Conservation (phyloP, 2,888 invertebrate species). For the Platycheirus rosarum region DNA sequence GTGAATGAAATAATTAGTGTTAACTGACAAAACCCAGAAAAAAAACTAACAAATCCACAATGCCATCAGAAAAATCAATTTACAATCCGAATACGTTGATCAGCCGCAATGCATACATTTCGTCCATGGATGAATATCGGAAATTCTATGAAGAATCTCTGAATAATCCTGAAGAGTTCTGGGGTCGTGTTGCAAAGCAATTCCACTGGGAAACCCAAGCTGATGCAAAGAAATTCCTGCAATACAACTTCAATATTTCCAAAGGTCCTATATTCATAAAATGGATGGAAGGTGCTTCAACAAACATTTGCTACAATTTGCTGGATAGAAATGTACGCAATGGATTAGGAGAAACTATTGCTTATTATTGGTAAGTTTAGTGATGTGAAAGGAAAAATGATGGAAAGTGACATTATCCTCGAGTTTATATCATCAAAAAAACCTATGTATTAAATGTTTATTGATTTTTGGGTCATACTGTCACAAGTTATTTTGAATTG, state of each 20-base stretch:
- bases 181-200: constrained; percentile 95
- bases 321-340: constrained; percentile 95
- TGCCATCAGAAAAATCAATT: constrained; percentile 85
- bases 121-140: constrained; percentile 89
- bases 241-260: constrained; percentile 94
- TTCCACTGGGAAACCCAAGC: constrained; percentile 95
- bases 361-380: constrained; percentile 95
- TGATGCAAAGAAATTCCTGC: constrained; percentile 89
- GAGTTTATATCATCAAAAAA: constrained; percentile 8
- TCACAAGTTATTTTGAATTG: constrained; percentile 43
- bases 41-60: constrained; percentile 78
- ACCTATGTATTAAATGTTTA: constrained; percentile 3
- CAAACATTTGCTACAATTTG: constrained; percentile 97
- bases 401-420: background rate
- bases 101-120: constrained; percentile 86
- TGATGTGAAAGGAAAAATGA: background rate
- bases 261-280: constrained; percentile 95
- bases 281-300: constrained; percentile 97
- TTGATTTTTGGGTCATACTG: constrained; percentile 25
- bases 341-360: constrained; percentile 94
- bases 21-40: constrained; percentile 18
- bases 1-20: constrained; percentile 17
- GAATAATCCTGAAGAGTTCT: constrained; percentile 94
- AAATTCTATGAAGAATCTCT: constrained; percentile 93
- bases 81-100: constrained; percentile 85